These are phyloP conservation scores for Drosophila busckii DNA, from an alignment of 1,140 invertebrate species.

Conservation along the genomic window DNA sequence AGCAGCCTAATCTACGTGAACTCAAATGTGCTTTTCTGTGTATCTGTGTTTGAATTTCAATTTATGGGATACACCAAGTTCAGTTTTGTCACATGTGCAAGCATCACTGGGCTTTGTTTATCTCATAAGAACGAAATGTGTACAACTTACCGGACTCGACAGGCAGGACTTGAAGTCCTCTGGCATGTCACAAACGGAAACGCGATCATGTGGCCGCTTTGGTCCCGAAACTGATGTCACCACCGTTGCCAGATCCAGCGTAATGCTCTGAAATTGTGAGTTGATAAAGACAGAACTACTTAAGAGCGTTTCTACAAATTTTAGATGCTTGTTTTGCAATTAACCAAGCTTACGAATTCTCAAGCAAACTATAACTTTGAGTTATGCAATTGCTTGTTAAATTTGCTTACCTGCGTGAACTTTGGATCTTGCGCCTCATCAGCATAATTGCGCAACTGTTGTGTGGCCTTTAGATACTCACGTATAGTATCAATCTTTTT, in stretches of 20 bases:
- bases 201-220: constrained; percentile 97
- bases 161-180: constrained; percentile 92
- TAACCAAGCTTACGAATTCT: too few relatives aligned
- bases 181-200: constrained; percentile 94
- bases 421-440: constrained; percentile 89
- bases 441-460: constrained; percentile 92
- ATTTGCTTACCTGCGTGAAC: constrained; percentile 86
- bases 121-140: constrained; percentile 79
- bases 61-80: constrained; percentile 80
- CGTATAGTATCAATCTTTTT: constrained; percentile 91
- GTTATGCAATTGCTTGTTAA: too few relatives aligned
- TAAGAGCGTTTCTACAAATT: too few relatives aligned
- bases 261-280: constrained; percentile 83
- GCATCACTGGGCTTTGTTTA: constrained; percentile 84
- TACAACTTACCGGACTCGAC: constrained; percentile 88
- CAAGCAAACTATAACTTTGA: too few relatives aligned
- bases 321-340: too few relatives aligned
- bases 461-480: constrained; percentile 88
- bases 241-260: constrained; percentile 92
- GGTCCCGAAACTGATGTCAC: constrained; percentile 97
- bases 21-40: not conserved
- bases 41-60: constrained; percentile 62
- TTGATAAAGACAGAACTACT: not conserved
- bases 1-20: constrained; percentile 44
- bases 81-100: constrained; percentile 78